Conservation (phyloP, 2,888 invertebrate species). For the Andrena hattorfiana region DNA sequence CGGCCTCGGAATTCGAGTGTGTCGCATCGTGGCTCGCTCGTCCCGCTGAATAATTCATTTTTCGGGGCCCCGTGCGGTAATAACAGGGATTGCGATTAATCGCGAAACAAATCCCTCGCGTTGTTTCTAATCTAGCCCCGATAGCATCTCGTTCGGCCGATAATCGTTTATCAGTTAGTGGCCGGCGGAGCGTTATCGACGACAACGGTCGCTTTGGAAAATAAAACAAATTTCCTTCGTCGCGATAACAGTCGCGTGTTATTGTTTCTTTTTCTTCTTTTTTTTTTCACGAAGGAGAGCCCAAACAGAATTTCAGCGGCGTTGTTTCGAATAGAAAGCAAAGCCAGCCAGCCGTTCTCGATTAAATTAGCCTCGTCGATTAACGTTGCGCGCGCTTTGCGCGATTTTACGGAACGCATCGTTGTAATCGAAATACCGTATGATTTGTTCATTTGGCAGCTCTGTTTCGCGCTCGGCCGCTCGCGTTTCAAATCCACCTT, state of each 20-base stretch:
- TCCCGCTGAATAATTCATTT: constrained; percentile 52
- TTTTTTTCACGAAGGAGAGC: not conserved
- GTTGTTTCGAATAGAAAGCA: not conserved
- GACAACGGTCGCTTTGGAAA: constrained; percentile 14
- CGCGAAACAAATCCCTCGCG: constrained; percentile 30
- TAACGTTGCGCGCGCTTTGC: not conserved
- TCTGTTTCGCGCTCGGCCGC: not conserved
- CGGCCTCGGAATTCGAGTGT: constrained; percentile 12
- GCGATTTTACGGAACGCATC: not conserved
- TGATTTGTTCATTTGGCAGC: constrained; percentile 27
- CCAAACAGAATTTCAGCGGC: not conserved
- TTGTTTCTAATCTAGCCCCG: constrained; percentile 35
- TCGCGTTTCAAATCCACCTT: constrained; percentile 10
- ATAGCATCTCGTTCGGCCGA: constrained; percentile 38
- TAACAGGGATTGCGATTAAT: constrained; percentile 44
- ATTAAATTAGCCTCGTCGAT: constrained; percentile 1
- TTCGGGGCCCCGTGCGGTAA: constrained; percentile 4
- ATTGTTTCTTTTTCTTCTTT: not conserved
- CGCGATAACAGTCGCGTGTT: not conserved
- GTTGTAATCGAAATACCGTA: constrained; percentile 13
- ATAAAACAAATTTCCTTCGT: constrained; percentile 38
- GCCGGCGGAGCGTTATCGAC: constrained; percentile 23
- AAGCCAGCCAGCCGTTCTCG: not conserved
- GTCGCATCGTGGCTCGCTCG: constrained; percentile 8
- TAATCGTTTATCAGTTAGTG: constrained; percentile 45